phyloP scores from a whole-genome alignment of 2,797 vertebrate species.

The Pangasius mekongensis region DNA sequence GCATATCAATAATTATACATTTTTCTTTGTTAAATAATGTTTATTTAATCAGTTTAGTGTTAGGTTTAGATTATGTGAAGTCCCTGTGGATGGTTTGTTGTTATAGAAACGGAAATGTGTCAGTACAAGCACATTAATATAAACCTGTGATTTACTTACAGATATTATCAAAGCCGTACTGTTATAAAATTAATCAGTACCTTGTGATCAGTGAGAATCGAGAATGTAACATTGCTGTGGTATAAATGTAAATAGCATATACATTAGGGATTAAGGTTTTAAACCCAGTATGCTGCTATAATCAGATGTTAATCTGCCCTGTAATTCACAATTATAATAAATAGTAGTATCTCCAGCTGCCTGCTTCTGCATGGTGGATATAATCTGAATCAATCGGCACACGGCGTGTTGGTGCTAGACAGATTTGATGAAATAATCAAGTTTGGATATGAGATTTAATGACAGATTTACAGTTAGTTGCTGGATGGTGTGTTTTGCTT shows the following conservation, averaged over 20 bases:
- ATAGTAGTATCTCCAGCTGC: neutral
- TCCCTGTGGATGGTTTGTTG: neutral
- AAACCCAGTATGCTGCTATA: neutral
- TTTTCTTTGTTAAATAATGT: neutral
- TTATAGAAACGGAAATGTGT: neutral
- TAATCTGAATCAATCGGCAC: neutral
- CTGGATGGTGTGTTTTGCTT: neutral
- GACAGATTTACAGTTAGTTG: neutral
- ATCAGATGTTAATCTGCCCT: neutral
- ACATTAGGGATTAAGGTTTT: neutral
- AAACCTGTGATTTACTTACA: neutral
- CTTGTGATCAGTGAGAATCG: neutral
- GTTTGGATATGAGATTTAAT: neutral
- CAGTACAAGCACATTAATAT: neutral
- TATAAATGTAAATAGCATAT: neutral
- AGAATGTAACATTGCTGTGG: neutral
- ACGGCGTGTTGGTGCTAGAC: too few relatives aligned
- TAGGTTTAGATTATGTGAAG: neutral
- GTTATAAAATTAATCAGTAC: neutral
- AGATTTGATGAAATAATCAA: neutral
- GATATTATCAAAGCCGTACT: neutral
- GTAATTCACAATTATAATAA: neutral
- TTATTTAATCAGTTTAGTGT: neutral
- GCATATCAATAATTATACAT: neutral
- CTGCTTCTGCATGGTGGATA: conserved; percentile 10